Evolutionary conservation across 2,888 invertebrate species (phyloP).

Genomic region (Stenotaenia linearis): DNA sequence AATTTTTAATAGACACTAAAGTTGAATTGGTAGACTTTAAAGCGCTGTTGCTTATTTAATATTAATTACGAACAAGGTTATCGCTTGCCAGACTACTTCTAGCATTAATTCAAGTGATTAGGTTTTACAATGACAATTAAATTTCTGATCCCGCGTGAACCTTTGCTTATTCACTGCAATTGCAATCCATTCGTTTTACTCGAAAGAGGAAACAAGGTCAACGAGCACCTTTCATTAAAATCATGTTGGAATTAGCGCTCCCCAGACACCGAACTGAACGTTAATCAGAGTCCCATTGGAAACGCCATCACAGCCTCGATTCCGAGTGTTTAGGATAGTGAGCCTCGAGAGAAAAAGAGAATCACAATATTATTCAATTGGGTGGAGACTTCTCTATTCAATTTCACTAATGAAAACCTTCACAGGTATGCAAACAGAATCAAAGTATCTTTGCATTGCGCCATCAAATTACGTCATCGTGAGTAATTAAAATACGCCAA

Average conservation of each 20-base stretch:
- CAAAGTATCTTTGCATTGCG: neutral
- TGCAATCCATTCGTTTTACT: neutral
- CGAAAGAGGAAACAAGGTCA: neutral
- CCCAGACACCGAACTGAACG: neutral
- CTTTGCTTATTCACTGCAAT: neutral
- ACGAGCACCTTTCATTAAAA: conserved; percentile 3
- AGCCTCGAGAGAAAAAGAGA: neutral
- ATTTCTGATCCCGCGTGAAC: neutral
- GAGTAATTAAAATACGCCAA: neutral
- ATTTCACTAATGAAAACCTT: neutral
- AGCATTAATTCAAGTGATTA: neutral
- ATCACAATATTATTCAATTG: conserved; percentile 9
- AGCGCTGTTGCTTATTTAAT: neutral
- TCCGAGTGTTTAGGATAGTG: neutral
- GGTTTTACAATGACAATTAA: neutral
- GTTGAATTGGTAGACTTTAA: neutral
- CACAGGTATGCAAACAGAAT: conserved; percentile 5
- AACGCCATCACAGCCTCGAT: neutral
- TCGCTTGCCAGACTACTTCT: neutral
- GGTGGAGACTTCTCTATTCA: conserved; percentile 9
- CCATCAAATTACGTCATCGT: neutral
- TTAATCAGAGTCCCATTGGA: conserved; percentile 5
- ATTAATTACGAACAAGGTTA: neutral
- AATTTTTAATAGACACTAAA: neutral
- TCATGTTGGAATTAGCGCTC: neutral